A percentile compares a stretch with the other conserved stretches of the same genome.
Conservation (phyloP, 1,140 invertebrate genomes). For the Leptoteleia sp. region DNA sequence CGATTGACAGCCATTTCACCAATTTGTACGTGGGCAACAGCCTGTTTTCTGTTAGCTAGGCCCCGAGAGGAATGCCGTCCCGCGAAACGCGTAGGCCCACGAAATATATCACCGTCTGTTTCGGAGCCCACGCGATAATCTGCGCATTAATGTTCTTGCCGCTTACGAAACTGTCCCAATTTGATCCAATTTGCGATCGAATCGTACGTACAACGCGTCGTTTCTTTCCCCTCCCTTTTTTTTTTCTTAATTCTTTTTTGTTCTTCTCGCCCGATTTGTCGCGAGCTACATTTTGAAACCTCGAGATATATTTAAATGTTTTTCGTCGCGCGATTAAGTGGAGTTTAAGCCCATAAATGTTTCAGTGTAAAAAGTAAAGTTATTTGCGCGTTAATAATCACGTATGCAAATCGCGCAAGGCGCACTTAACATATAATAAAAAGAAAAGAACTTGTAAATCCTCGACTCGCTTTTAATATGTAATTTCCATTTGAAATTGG, state of each 20-base stretch:
- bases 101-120: constrained; percentile 63
- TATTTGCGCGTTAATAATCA: constrained; percentile 17
- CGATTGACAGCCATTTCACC: constrained; percentile 50
- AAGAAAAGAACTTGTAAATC: constrained; percentile 5
- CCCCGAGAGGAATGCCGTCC: constrained; percentile 58
- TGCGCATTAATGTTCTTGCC: constrained; percentile 45
- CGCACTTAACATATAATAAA: constrained; percentile 14
- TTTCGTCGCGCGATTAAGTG: too few species aligned
- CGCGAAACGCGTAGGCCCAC: constrained; percentile 57
- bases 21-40: constrained; percentile 50
- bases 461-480: background rate
- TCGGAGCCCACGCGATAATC: constrained; percentile 53
- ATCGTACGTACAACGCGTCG: background rate
- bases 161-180: constrained; percentile 59
- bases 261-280: too few species aligned
- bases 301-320: too few species aligned
- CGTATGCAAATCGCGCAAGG: constrained; percentile 10
- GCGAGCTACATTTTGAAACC: too few species aligned
- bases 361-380: constrained; percentile 14
- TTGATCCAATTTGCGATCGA: constrained; percentile 24
- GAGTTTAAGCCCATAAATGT: too few species aligned
- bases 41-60: constrained; percentile 45
- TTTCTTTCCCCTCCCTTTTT: background rate
- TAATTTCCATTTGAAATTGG: constrained; percentile 18
- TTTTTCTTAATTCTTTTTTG: too few species aligned